phyloP scores from a whole-genome alignment of 2,888 invertebrate genomes.

The Zelleria hepariella region DNA sequence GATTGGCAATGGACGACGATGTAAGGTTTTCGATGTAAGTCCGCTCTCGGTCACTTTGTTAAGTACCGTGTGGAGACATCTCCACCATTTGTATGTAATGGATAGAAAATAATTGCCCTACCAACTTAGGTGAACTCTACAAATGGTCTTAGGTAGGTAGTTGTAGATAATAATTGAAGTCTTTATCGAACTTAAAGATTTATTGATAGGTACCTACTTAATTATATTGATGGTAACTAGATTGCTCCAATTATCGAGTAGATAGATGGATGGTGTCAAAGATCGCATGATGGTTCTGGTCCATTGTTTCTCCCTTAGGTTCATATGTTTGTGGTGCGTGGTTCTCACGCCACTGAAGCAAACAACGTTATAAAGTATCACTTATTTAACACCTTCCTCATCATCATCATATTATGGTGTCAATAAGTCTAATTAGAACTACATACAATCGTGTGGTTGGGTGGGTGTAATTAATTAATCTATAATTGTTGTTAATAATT shows the following conservation, averaged over 20 bases:
- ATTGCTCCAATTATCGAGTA: not conserved
- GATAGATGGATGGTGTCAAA: not conserved
- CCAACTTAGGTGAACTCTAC: no score
- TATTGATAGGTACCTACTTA: no score
- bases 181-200: no score
- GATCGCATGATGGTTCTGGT: slow-evolving; percentile 28
- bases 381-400: not conserved
- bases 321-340: not conserved
- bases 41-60: no score
- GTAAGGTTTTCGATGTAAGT: no score
- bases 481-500: no score
- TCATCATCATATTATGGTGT: slow-evolving; percentile 1
- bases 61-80: no score
- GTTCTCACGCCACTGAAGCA: not conserved
- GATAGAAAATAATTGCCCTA: no score
- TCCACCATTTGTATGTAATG: no score
- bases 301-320: slow-evolving; percentile 46
- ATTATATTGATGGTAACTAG: not conserved
- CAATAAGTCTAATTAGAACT: slow-evolving; percentile 3
- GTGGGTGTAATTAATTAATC: slow-evolving; percentile 5
- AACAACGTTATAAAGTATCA: not conserved
- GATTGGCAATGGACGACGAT: no score
- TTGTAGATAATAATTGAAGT: no score
- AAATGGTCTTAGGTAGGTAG: no score
- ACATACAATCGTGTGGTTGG: not conserved